A percentile compares a stretch with the other conserved stretches of the same genome.
Evolutionary conservation across 2,113 vertebrate genomes (phyloP).

Genomic region (Xenopus laevis): DNA sequence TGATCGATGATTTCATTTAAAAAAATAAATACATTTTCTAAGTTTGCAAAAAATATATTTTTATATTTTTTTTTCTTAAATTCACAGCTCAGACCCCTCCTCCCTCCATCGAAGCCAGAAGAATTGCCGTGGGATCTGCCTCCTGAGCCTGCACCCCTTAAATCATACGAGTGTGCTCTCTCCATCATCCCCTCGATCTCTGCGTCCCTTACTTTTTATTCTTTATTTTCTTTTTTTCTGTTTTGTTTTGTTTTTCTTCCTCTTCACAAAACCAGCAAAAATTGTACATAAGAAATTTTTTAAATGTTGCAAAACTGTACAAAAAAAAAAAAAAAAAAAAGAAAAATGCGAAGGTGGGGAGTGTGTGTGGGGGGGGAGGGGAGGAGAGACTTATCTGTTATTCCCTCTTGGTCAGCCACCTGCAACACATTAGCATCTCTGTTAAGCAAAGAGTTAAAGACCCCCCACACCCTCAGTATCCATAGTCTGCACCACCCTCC

Average conservation of each 20-base stretch:
- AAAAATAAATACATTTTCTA: no score
- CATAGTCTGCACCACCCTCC: constrained; percentile 21
- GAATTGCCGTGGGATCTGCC: constrained; percentile 53
- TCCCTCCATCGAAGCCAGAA: constrained; percentile 55
- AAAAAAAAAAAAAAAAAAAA: constrained; percentile 1
- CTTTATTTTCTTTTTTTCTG: constrained; percentile 16
- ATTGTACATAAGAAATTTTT: constrained; percentile 45
- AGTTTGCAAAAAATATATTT: no score
- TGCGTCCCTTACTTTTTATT: constrained; percentile 26
- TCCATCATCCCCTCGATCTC: constrained; percentile 27
- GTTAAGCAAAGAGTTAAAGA: constrained; percentile 16
- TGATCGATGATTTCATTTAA: no score
- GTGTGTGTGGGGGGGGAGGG: constrained; percentile 29
- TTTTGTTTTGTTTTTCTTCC: constrained; percentile 32
- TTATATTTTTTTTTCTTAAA: constrained; percentile 10
- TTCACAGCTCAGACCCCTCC: constrained; percentile 44
- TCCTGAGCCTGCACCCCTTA: constrained; percentile 19
- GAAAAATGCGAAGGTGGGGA: constrained; percentile 23
- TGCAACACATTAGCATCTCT: constrained; percentile 25
- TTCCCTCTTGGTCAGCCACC: constrained; percentile 8
- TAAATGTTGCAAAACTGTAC: constrained; percentile 30
- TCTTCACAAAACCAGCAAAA: constrained; percentile 40
- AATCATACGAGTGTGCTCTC: constrained; percentile 11
- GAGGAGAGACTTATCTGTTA: constrained; percentile 19
- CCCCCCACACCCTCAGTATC: constrained; percentile 24